phyloP scores from a whole-genome alignment of 2,113 vertebrate genomes.

The Sisor rabdophorus region DNA sequence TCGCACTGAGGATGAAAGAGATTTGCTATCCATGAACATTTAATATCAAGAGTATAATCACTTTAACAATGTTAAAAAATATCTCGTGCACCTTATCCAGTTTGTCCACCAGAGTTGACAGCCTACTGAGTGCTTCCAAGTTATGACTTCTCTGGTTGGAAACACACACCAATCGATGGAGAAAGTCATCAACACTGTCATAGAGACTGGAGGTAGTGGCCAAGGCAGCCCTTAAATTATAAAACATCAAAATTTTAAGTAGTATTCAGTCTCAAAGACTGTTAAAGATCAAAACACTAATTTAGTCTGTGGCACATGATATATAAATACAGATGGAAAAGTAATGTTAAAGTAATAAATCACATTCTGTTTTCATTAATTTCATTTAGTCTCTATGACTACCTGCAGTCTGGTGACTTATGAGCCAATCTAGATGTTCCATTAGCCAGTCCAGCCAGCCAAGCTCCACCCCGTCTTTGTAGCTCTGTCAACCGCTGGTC shows the following conservation, averaged over 20 bases:
- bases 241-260: not conserved
- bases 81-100: slow-evolving; percentile 69
- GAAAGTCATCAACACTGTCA: slow-evolving; percentile 80
- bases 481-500: slow-evolving; percentile 77
- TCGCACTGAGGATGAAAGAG: slow-evolving; percentile 63
- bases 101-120: slow-evolving; percentile 61
- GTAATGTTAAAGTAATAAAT: not conserved
- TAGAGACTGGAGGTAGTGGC: slow-evolving; percentile 69
- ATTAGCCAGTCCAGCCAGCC: slow-evolving; percentile 78
- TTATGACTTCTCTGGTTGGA: slow-evolving; percentile 79
- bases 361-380: slow-evolving; percentile 11
- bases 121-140: slow-evolving; percentile 70
- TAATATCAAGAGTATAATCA: not conserved
- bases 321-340: slow-evolving; percentile 1
- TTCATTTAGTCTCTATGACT: slow-evolving; percentile 24
- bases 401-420: slow-evolving; percentile 74
- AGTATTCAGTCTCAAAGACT: not conserved
- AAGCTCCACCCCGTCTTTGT: slow-evolving; percentile 80
- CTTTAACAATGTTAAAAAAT: not conserved
- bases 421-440: slow-evolving; percentile 62
- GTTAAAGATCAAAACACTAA: not conserved
- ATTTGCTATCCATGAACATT: not conserved
- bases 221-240: slow-evolving; percentile 68
- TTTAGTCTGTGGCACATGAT: not conserved
- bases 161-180: slow-evolving; percentile 79